A percentile compares a stretch with the other conserved stretches of the same genome.
phyloP scores from a whole-genome alignment of 2,113 vertebrate genomes.

The Sinocyclocheilus maitianheensis region DNA sequence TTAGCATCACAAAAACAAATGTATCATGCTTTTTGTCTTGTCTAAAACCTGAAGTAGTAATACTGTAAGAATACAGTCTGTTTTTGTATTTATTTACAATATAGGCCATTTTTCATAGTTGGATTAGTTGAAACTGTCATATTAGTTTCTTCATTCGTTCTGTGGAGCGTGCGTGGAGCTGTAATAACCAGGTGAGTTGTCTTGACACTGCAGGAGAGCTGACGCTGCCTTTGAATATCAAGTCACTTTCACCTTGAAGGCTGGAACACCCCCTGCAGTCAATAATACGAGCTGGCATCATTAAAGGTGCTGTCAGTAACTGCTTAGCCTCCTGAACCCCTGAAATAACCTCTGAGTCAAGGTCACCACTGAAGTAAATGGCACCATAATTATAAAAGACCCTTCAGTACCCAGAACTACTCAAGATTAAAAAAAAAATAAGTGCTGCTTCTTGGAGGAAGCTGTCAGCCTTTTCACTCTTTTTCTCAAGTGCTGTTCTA shows the following conservation, averaged over 20 bases:
- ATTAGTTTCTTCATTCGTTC: background rate
- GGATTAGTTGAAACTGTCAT: background rate
- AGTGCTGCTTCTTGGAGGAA: background rate
- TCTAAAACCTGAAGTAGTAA: background rate
- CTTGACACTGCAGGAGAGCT: conserved; percentile 2
- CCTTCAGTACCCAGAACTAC: background rate
- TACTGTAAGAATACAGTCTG: background rate
- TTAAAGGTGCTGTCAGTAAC: conserved; percentile 20
- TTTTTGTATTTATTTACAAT: background rate
- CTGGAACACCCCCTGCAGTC: background rate
- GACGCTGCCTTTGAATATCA: background rate
- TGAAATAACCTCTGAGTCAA: background rate
- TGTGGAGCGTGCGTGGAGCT: background rate
- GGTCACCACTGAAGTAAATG: conserved; percentile 22
- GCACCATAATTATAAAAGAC: conserved; percentile 24
- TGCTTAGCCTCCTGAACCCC: conserved; percentile 8
- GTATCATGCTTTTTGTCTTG: background rate
- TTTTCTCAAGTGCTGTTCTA: background rate
- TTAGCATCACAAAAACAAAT: background rate
- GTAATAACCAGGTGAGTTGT: conserved; percentile 13
- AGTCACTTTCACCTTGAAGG: background rate
- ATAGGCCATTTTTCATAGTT: background rate
- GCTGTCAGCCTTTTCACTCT: background rate
- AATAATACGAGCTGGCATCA: conserved; percentile 11
- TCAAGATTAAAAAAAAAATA: background rate